Base-by-base conservation (phyloP, 2,888 invertebrate species). In the Diarsia dahlii region DNA sequence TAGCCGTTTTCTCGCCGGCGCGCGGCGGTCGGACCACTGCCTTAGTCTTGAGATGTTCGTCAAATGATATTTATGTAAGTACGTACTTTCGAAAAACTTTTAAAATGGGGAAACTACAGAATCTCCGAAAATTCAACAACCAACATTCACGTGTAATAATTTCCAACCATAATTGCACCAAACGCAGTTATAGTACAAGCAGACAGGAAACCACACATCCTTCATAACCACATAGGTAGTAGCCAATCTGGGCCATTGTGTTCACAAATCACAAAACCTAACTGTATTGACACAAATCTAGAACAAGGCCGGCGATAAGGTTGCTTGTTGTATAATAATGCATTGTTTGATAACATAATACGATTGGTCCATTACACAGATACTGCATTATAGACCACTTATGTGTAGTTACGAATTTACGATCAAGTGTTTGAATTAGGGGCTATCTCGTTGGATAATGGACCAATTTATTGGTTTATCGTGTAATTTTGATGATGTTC, bases 231-330 rank as follows among this genome's bases (percentile, higher is more conserved):
- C 9, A 28, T 28, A 28, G 2, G 23, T n/a, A 20, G 6, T 34
- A n/a, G 15, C n/a, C 46, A 48, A 70, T 34, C 12, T 72, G 28
- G 54, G 58, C 48, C 52, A 68, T 20, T 58, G n/a, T 48, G 23
- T 39, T 34, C 15, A 64, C 48, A 13, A 13, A 65, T 58, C 56
- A 60, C 70, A 70, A 79, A 76, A 52, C 23, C 69, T 66, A 80
- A 76, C 66, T 84, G 62, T 76, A 71, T 64, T 76, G 65, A 85
- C 71, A 76, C 60, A 73, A 45, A 81, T 84, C 72, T 71, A 50
- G 78, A 79, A 87, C 84, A 81, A 81, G 85, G 87, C 46, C 76
- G 68, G 12, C 45, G 86, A 87, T 86, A 87, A 81, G 70, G 71
- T 52, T 64, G 48, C 50, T 48, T 58, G 13, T 60, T 74, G 52